Base-by-base conservation (phyloP, 2,113 vertebrate species). In the Semnornis frantzii region DNA sequence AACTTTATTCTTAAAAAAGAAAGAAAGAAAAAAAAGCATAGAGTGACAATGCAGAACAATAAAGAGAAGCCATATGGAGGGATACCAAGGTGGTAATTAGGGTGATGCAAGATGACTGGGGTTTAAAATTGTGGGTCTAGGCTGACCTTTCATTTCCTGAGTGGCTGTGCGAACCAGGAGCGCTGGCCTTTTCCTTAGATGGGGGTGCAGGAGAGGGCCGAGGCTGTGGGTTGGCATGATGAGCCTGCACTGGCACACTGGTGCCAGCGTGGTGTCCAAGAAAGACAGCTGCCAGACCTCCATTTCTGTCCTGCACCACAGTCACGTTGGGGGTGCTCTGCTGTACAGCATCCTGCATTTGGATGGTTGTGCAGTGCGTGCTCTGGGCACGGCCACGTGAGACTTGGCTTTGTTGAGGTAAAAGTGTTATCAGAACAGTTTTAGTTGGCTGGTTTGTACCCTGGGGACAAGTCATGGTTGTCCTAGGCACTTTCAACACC, bases 401-500 rank as follows among this genome's bases (percentile, higher is more conserved):
- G 54, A 6, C 70, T 78, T 79, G 86, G 91, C 83, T 92, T 81
- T 44, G 48, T 73, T 81, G 30, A 82, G 70, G 42, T 64, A 84
- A 1, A 0, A 54, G 48, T 3, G 1, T 63, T 90, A 87, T 79
- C 89, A 73, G 63, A 76, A 76, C 31, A 64, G 28, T 52, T 89
- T n/a, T 31, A 57, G 68, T 52, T 55, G 92, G 82, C 89, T 93
- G 82, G 28, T 87, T 83, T 93, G 76, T 70, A 87, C 72, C 84
- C 82, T 14, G 79, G 73, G 82, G 79, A 70, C 75, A 93, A 85
- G 42, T 27, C 44, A 2, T 24, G 30, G 64, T 81, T 0, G 0
- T 87, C 82, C 79, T 68, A 91, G 97, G 97, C 97, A 95, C 97
- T 98, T 98, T 98, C 97, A 98, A 97, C 98, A 97, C 97, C 95